Conservation (phyloP, 2,888 invertebrate species). For the Cheilosia vernalis region DNA sequence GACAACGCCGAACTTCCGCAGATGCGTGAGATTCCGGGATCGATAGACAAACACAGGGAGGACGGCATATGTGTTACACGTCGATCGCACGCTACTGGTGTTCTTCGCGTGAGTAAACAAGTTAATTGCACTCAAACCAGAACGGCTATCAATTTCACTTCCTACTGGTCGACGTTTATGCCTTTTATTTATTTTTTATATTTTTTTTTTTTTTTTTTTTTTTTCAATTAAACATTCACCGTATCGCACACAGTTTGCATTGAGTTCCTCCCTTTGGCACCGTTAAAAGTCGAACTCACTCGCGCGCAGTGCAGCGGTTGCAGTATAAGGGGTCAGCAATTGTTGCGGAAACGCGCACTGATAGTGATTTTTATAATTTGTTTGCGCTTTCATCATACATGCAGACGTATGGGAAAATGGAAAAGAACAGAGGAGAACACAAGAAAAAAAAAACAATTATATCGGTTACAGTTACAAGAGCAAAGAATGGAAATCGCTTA, state of each 20-base stretch:
- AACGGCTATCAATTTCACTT: conserved; percentile 60
- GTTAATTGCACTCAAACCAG: conserved; percentile 63
- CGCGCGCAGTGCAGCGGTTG: background rate
- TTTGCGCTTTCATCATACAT: conserved; percentile 45
- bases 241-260: conserved; percentile 26
- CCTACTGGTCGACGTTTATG: conserved; percentile 35
- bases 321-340: conserved; percentile 47
- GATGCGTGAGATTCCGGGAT: conserved; percentile 15
- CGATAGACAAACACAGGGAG: background rate
- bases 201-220: conserved; percentile 54
- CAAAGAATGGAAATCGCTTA: conserved; percentile 48
- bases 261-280: conserved; percentile 57
- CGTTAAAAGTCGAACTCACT: conserved; percentile 51
- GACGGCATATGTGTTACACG: conserved; percentile 15
- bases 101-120: conserved; percentile 39
- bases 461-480: conserved; percentile 66
- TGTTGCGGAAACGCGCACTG: conserved; percentile 66
- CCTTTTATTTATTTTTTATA: conserved; percentile 29
- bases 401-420: background rate
- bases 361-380: conserved; percentile 51
- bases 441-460: conserved; percentile 41
- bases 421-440: conserved; percentile 21
- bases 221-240: conserved; percentile 54
- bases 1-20: conserved; percentile 24
- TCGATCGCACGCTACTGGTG: conserved; percentile 16